Conservation (phyloP, 1,140 invertebrate species). For the Diorhabda elongata region DNA sequence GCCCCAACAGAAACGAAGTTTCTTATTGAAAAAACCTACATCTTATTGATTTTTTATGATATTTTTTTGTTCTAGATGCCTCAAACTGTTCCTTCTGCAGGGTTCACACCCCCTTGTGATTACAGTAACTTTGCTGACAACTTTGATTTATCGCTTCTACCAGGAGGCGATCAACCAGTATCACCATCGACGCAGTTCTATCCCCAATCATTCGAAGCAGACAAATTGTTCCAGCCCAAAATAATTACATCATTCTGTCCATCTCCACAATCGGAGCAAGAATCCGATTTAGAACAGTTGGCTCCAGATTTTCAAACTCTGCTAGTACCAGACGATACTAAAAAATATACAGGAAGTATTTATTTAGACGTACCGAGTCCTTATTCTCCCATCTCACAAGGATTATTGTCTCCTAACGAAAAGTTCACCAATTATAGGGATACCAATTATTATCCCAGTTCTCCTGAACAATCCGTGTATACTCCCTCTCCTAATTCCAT, state of each 20-base stretch:
- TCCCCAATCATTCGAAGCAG: constrained; percentile 48
- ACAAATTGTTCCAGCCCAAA: constrained; percentile 37
- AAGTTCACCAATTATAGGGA: constrained; percentile 33
- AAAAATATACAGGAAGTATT: constrained; percentile 24
- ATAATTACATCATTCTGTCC: constrained; percentile 40
- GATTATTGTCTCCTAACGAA: constrained; percentile 40
- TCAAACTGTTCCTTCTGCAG: constrained; percentile 71
- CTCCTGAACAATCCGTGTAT: constrained; percentile 43
- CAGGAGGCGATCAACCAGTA: constrained; percentile 55
- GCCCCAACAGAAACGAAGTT: too few species aligned
- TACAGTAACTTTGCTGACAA: constrained; percentile 62
- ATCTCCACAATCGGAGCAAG: constrained; percentile 6
- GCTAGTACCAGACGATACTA: constrained; percentile 33
- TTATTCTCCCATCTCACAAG: constrained; percentile 34
- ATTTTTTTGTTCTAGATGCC: constrained; percentile 64
- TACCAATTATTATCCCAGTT: constrained; percentile 42
- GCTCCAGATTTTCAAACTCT: constrained; percentile 43
- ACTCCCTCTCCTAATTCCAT: constrained; percentile 37
- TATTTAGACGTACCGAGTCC: constrained; percentile 43
- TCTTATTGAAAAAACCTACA: too few species aligned
- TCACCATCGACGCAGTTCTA: constrained; percentile 57
- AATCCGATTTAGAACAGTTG: constrained; percentile 26
- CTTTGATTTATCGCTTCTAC: constrained; percentile 71
- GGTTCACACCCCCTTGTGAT: constrained; percentile 65
- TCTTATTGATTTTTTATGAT: too few species aligned